phyloP scores from a whole-genome alignment of 37 sponge, comb jelly and placozoan species.

The Lycopodina hypogea region DNA sequence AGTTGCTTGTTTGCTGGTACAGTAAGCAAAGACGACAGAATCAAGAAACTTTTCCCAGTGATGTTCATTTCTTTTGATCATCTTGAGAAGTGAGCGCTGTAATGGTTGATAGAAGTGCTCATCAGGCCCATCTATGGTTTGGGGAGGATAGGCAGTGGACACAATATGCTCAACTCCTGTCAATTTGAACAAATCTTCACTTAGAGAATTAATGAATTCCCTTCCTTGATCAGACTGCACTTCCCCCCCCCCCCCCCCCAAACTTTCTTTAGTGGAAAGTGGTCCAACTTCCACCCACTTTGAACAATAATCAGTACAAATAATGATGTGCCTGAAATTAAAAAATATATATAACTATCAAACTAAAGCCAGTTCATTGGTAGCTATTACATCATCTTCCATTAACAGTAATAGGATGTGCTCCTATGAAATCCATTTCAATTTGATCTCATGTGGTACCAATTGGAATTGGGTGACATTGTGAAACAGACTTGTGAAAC shows the following conservation, averaged over 20 bases:
- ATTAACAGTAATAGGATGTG: conserved; percentile 1
- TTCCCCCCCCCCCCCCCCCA: too few relatives aligned
- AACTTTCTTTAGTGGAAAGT: conserved; percentile 19
- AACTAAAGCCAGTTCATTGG: not conserved
- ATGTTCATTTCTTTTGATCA: conserved; percentile 8
- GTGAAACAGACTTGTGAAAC: conserved; percentile 21
- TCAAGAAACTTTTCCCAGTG: conserved; percentile 40
- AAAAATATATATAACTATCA: not conserved
- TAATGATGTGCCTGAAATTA: conserved; percentile 30
- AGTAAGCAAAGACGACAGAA: conserved; percentile 38
- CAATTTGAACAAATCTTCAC: conserved; percentile 22
- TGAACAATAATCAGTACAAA: conserved; percentile 23
- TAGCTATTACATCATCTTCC: not conserved
- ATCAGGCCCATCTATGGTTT: conserved; percentile 48
- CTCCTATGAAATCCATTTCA: conserved; percentile 38
- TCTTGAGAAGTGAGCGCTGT: not conserved
- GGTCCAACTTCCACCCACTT: conserved; percentile 55
- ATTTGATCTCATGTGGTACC: conserved; percentile 9
- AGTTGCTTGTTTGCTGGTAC: conserved; percentile 36
- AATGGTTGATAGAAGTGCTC: conserved; percentile 52
- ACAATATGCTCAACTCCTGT: conserved; percentile 26
- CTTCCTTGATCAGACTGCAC: conserved; percentile 46
- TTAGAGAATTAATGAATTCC: conserved; percentile 40
- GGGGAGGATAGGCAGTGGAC: conserved; percentile 43
- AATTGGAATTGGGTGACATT: conserved; percentile 37